These are phyloP conservation scores for Otus scops DNA, from an alignment of 2,797 vertebrate genomes.

Conservation along the genomic window DNA sequence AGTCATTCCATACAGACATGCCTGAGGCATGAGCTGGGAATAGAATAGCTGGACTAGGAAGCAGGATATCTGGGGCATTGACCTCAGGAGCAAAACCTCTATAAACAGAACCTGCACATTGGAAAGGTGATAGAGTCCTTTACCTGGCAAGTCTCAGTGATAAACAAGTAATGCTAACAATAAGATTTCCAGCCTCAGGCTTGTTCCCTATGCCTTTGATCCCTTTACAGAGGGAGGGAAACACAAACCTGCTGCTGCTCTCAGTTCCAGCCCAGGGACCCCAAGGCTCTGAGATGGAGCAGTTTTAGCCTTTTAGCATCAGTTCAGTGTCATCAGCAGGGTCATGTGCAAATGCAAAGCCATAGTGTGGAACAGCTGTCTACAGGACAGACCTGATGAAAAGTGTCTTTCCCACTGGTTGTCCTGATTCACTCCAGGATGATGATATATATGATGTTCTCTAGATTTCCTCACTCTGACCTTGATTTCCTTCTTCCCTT, in stretches of 20 bases:
- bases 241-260: neutral
- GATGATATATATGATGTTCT: neutral
- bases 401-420: neutral
- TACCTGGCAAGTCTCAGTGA: neutral
- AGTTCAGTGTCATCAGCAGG: neutral
- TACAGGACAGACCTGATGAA: neutral
- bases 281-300: neutral
- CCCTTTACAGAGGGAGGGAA: neutral
- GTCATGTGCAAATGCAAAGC: neutral
- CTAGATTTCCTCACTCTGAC: neutral
- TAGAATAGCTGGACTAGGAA: neutral
- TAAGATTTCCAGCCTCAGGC: neutral
- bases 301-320: neutral
- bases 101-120: neutral
- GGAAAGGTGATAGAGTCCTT: neutral
- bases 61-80: neutral
- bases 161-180: neutral
- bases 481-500: neutral
- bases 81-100: neutral
- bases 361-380: neutral
- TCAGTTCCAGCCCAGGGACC: neutral
- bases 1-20: neutral
- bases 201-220: neutral
- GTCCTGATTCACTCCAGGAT: neutral
- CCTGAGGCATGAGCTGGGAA: neutral